Evolutionary conservation across 2,113 vertebrate genomes (phyloP).

Genomic region (Scytalopus superciliaris): DNA sequence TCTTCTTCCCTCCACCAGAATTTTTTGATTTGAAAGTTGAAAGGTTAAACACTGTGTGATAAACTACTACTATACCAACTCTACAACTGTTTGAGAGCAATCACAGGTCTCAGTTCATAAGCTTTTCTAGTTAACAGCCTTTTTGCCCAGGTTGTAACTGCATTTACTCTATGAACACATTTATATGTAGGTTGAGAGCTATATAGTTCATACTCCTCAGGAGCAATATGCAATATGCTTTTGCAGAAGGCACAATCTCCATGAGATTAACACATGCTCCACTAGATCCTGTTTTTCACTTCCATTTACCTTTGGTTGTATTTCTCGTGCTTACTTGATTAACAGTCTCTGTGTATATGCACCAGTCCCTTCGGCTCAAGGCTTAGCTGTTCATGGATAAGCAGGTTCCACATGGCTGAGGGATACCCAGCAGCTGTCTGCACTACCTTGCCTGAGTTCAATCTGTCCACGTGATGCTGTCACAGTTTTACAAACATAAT

Average conservation of each 20-base stretch:
- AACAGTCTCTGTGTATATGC: background rate
- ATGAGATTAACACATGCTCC: background rate
- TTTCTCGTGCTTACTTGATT: background rate
- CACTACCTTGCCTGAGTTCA: background rate
- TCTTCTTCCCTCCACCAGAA: background rate
- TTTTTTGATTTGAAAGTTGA: background rate
- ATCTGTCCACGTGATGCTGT: background rate
- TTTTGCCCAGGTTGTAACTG: background rate
- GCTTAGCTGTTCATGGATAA: background rate
- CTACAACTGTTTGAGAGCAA: background rate
- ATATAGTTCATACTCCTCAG: background rate
- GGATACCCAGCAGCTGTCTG: background rate
- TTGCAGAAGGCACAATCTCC: background rate
- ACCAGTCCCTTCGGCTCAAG: background rate
- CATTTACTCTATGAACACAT: background rate
- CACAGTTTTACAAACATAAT: background rate
- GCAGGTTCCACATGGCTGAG: background rate
- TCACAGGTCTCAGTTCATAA: background rate
- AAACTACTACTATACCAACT: background rate
- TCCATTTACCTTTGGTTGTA: background rate
- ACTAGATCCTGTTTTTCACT: background rate
- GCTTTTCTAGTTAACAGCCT: background rate
- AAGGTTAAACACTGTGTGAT: background rate
- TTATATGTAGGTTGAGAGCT: background rate
- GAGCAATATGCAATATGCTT: background rate